Evolutionary conservation across 2,888 invertebrate species (phyloP).

Genomic region (Ophion ventricosus): DNA sequence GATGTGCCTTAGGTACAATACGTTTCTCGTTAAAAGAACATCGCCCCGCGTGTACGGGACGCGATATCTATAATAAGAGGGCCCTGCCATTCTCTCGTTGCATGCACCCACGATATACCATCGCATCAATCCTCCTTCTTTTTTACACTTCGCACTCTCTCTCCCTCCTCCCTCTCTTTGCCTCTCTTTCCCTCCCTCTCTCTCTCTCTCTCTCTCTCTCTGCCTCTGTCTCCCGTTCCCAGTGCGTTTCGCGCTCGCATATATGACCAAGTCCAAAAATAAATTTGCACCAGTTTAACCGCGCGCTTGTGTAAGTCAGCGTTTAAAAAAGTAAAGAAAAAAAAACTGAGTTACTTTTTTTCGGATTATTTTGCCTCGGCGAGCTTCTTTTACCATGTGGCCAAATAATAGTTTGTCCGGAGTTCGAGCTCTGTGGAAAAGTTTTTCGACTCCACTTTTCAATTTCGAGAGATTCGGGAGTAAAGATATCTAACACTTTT

Average conservation of each 20-base stretch:
- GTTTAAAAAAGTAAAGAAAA: neutral
- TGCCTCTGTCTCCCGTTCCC: slow-evolving; percentile 8
- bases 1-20: slow-evolving; percentile 21
- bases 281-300: slow-evolving; percentile 28
- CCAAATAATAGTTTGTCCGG: too few species aligned
- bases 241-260: slow-evolving; percentile 21
- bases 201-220: neutral
- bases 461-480: neutral
- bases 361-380: too few species aligned
- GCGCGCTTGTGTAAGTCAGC: neutral
- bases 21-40: slow-evolving; percentile 46
- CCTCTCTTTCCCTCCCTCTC: neutral
- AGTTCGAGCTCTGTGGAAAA: too few species aligned
- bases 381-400: too few species aligned
- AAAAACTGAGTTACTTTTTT: neutral
- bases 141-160: neutral
- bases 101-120: slow-evolving; percentile 35
- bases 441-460: too few species aligned
- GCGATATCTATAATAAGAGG: slow-evolving; percentile 44
- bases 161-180: neutral
- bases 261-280: slow-evolving; percentile 43
- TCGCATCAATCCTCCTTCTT: slow-evolving; percentile 46
- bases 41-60: slow-evolving; percentile 39
- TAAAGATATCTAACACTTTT: too few species aligned
- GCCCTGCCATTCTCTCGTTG: slow-evolving; percentile 31